A percentile compares a stretch with the other conserved stretches of the same genome.
phyloP scores from a whole-genome alignment of 2,113 vertebrate species.

The Toxostoma redivivum region DNA sequence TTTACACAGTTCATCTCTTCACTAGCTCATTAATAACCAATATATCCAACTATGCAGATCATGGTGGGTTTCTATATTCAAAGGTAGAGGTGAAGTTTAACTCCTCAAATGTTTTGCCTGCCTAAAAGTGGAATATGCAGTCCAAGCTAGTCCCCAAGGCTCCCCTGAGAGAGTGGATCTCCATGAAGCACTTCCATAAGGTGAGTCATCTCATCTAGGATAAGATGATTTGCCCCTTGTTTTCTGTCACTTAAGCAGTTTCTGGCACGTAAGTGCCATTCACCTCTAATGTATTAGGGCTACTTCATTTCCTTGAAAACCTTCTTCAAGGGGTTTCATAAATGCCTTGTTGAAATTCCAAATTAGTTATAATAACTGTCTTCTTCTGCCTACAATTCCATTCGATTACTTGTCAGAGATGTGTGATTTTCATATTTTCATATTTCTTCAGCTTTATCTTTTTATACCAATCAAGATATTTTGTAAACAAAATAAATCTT shows the following conservation, averaged over 20 bases:
- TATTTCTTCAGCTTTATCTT: not conserved
- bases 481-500: slow-evolving; percentile 14
- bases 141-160: not conserved
- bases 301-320: slow-evolving; percentile 29
- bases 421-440: not conserved
- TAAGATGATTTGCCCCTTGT: not conserved
- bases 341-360: slow-evolving; percentile 9
- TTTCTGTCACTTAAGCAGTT: not conserved
- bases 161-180: not conserved
- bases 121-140: not conserved
- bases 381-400: not conserved
- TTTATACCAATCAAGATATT: not conserved
- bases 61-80: not conserved
- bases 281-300: not conserved
- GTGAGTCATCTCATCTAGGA: not conserved
- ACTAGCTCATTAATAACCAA: not conserved
- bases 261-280: not conserved
- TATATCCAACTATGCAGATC: not conserved
- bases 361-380: not conserved
- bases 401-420: not conserved
- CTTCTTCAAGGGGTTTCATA: not conserved
- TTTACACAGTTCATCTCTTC: not conserved
- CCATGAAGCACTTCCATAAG: not conserved
- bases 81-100: not conserved
- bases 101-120: not conserved